Base-by-base conservation (phyloP, 2,888 invertebrate genomes). In the Campoplex capitator region DNA sequence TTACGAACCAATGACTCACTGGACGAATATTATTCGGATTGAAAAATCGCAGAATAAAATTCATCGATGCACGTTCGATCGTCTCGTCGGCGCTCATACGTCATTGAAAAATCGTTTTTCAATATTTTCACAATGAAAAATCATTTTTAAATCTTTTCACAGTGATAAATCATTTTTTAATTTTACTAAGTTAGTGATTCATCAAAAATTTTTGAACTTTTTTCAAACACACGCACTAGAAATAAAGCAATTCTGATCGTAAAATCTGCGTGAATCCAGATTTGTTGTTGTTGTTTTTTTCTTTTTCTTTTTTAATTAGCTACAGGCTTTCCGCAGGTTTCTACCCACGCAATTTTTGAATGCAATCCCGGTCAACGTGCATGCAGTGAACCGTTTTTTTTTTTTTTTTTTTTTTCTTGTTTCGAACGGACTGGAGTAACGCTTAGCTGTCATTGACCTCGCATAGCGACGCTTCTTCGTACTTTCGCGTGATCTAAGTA, bases 381-480 rank as follows among this genome's bases (percentile, higher is more conserved):
- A 38, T 51, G 45, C 56, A 58, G 13, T 54, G 11, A 75, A 51
- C 77, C 62, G 82, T 76, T 82, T 71, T 56, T 73, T 77, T 71
- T 23, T 73, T 77, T 71, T 23, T 32, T 65, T 67, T 42, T 38
- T 38, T 77, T 83, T 77, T 74, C 38, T 73, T 79, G 45, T 74
- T 74, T 28, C 23, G 54, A 56, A 73, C 67, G 70, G 45, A 54
- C 65, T 23, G 78, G 67, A 83, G 77, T 58, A 77, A 56, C 68
- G 83, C 54, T 16, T 68, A 28, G 77, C 85, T 83, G 89, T 88
- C 89, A 74, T 77, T 89, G 89, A 89, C 88, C 88, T 88, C 86
- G 88, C 86, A 84, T 89, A 88, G 87, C 84, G 84, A 89, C 88
- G 65, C 54, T 65, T 70, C 74, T 13, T 67, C 23, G 58, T 81